Conservation (phyloP, 2,113 vertebrate species). For the Anseranas semipalmata region DNA sequence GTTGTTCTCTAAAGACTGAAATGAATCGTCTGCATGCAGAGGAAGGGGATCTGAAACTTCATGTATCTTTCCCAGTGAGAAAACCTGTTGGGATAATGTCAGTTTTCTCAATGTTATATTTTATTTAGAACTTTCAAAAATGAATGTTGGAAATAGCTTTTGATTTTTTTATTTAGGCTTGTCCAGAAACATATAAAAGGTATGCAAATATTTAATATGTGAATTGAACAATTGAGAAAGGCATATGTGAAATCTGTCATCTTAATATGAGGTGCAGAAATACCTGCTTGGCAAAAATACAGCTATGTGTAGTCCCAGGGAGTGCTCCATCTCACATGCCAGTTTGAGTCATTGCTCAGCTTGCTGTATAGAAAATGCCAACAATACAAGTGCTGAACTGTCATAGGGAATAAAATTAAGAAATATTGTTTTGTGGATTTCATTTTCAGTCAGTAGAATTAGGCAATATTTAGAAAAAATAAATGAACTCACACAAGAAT, state of each 20-base stretch:
- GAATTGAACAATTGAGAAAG: background rate
- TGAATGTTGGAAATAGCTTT: background rate
- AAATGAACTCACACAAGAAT: background rate
- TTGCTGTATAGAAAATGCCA: background rate
- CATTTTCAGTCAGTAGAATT: background rate
- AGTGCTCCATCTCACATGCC: background rate
- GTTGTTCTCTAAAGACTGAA: background rate
- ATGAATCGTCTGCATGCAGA: background rate
- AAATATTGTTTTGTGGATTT: background rate
- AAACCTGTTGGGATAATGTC: background rate
- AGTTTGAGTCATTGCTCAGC: background rate
- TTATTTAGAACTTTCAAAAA: background rate
- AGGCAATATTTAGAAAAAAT: background rate
- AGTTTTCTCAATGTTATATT: background rate
- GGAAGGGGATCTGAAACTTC: background rate
- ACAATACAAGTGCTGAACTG: background rate
- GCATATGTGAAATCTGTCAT: background rate
- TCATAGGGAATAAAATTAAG: background rate
- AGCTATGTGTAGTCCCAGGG: background rate
- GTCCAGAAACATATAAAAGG: background rate
- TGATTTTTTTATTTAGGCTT: background rate
- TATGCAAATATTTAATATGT: background rate
- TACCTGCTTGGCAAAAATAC: background rate
- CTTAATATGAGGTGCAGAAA: background rate
- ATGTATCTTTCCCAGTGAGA: background rate